phyloP scores from a whole-genome alignment of 2,888 invertebrate species.

The Noctua pronuba region DNA sequence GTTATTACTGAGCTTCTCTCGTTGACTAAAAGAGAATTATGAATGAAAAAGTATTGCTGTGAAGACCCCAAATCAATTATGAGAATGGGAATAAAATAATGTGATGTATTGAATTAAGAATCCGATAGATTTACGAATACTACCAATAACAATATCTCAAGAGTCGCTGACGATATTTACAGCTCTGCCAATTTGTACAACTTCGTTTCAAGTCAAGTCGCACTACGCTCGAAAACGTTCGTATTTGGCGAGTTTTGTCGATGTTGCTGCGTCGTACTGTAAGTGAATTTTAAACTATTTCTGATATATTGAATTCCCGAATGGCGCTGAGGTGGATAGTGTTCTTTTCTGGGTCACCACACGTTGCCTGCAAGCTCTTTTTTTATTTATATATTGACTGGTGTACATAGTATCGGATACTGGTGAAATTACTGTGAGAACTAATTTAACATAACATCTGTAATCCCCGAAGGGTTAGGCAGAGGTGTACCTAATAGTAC shows the following conservation, averaged over 20 bases:
- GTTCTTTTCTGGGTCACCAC: not conserved
- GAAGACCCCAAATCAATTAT: too few species aligned
- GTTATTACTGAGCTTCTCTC: too few species aligned
- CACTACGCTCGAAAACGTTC: slow-evolving; percentile 14
- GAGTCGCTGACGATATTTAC: slow-evolving; percentile 1
- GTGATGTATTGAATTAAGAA: not conserved
- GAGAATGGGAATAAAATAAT: not conserved
- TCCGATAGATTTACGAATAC: not conserved
- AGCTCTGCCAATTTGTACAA: slow-evolving; percentile 8
- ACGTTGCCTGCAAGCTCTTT: not conserved
- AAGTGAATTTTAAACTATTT: slow-evolving; percentile 55
- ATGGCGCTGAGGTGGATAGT: not conserved
- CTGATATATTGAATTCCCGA: slow-evolving; percentile 19
- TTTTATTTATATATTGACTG: too few species aligned
- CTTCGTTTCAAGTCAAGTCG: not conserved
- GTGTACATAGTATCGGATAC: too few species aligned
- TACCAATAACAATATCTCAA: slow-evolving; percentile 21
- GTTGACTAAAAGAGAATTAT: too few species aligned
- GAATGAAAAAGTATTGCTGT: too few species aligned
- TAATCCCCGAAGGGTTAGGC: too few species aligned
- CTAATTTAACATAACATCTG: too few species aligned
- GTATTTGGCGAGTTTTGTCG: slow-evolving; percentile 5
- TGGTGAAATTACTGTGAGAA: too few species aligned
- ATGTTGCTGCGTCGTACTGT: slow-evolving; percentile 16
- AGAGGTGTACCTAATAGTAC: too few species aligned